Base-by-base conservation (phyloP, 2,888 invertebrate species). In the Unio pictorum region DNA sequence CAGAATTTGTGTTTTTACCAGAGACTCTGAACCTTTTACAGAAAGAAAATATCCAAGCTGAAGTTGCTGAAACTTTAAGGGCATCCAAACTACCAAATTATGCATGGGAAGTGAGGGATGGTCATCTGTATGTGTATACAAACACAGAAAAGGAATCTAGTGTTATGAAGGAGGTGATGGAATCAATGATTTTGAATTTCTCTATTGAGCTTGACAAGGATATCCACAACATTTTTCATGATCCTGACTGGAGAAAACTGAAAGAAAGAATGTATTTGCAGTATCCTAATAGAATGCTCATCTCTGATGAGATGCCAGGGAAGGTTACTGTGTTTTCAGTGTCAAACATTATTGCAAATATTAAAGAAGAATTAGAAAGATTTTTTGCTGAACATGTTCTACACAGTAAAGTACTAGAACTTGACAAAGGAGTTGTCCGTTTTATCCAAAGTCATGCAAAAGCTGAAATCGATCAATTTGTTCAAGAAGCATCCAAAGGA, bases 361-460 rank as follows among this genome's bases (percentile, higher is more conserved):
- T 76, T 7, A 67, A 67, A 1, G 67, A 68, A 28, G 66, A 67
- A 34, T n/a, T 76, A 8, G 63, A 73, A n/a, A 55, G 56, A 15
- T 73, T 73, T 45, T 68, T 71, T 26, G 30, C 66, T 11, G 70
- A 72, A 45, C 67, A 76, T 64, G 61, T 66, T 55, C 34, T 61
- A 5, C 72, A 70, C 45, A 70, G 63, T 26, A 71, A 76, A 20
- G 61, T 66, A 7, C 61, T 76, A 20, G 28, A 69, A 15, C 30
- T 67, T 56, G 66, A 70, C 54, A 23, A 69, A 23, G 56, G 58
- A 58, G 66, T 62, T 11, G 59, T 68, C 30, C 64, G 58, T 11
- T 76, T 60, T 59, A 66, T 76, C 0, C 18, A 64, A 55, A 30
- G 45, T 34, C 59, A 70, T 30, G 57, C 60, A 26, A 64, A 68